Evolutionary conservation across 2,888 invertebrate species (phyloP).

Genomic region (Lepeophtheirus nordmannii): DNA sequence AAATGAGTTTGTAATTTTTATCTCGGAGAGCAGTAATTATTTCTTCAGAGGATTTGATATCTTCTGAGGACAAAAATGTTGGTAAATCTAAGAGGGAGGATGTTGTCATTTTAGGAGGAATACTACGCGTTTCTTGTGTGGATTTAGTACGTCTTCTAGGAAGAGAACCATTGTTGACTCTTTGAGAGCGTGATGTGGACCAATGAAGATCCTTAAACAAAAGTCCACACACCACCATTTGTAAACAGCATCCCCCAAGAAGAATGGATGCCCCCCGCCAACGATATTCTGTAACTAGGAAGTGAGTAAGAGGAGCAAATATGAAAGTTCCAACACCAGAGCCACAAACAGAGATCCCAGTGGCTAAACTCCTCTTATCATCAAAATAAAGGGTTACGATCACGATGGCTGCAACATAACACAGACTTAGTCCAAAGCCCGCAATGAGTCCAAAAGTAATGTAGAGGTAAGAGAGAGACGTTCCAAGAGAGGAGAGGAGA

Average conservation of each 20-base stretch:
- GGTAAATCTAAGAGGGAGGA: no score
- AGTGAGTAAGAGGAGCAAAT: constrained; percentile 61
- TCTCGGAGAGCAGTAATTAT: no score
- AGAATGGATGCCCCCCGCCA: constrained; percentile 72
- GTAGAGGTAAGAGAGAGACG: constrained; percentile 59
- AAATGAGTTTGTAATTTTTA: no score
- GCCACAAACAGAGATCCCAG: constrained; percentile 69
- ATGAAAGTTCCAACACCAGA: constrained; percentile 75
- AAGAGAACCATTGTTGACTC: no score
- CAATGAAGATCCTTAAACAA: constrained; percentile 73
- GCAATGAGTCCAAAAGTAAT: constrained; percentile 52
- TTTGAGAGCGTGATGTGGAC: constrained; percentile 39
- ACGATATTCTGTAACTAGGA: constrained; percentile 49
- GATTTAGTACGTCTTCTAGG: no score
- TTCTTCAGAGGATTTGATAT: no score
- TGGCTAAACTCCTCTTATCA: constrained; percentile 63
- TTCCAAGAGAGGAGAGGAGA: constrained; percentile 52
- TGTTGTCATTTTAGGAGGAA: no score
- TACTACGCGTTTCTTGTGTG: no score
- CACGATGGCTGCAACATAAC: constrained; percentile 74
- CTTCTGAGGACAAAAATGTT: no score
- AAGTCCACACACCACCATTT: constrained; percentile 63
- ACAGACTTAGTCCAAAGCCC: constrained; percentile 62
- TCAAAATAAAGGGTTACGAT: constrained; percentile 81
- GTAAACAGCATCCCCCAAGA: constrained; percentile 59